These are phyloP conservation scores for Cyphomyrus plagiostoma DNA, from an alignment of 2,113 vertebrate genomes.

Conservation along the genomic window DNA sequence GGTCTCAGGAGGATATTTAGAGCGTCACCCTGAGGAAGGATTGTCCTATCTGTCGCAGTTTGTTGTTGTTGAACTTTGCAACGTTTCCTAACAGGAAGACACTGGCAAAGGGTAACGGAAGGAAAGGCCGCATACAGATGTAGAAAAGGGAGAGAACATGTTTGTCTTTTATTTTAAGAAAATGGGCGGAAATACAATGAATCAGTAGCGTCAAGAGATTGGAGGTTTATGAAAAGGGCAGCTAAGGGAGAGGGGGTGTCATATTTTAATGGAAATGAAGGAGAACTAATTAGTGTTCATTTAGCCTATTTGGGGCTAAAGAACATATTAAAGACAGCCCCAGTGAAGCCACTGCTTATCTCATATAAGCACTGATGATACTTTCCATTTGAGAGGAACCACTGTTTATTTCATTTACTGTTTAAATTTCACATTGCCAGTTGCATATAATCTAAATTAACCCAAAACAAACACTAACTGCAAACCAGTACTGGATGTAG, in stretches of 20 bases:
- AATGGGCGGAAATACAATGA: neutral
- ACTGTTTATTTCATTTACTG: neutral
- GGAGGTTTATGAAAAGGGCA: neutral
- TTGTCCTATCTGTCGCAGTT: neutral
- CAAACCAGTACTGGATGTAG: neutral
- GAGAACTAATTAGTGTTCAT: neutral
- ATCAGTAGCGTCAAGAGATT: neutral
- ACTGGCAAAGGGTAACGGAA: neutral
- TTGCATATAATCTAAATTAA: neutral
- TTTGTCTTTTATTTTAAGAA: neutral
- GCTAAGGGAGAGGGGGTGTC: neutral
- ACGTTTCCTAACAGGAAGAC: neutral
- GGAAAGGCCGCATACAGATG: neutral
- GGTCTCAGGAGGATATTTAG: neutral
- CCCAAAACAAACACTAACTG: neutral
- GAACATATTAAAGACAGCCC: neutral
- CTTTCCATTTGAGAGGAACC: neutral
- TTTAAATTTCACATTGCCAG: neutral
- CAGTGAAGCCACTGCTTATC: neutral
- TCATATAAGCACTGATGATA: neutral
- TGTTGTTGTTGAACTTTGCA: neutral
- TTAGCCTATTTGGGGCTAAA: neutral
- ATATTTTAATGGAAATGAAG: neutral
- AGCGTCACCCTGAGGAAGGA: neutral
- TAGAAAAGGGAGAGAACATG: neutral